Conservation (phyloP, 2,113 vertebrate genomes). For the Protobothrops mucrosquamatus region DNA sequence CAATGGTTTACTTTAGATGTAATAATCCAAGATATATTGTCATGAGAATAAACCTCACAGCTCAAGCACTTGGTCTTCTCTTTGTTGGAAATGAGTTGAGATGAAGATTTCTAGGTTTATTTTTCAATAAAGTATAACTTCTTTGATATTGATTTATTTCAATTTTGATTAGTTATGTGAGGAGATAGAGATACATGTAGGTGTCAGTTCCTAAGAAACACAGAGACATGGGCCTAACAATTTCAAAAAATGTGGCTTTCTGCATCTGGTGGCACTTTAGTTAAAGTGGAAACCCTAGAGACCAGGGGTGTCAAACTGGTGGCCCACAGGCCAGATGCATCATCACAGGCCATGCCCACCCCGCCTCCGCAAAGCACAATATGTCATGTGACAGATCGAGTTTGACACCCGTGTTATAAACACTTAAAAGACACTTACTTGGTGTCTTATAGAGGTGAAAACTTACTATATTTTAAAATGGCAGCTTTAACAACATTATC, state of each 20-base stretch:
- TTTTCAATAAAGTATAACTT: neutral
- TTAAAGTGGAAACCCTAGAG: neutral
- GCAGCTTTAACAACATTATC: neutral
- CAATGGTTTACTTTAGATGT: neutral
- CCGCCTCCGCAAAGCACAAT: too few relatives aligned
- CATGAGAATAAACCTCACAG: neutral
- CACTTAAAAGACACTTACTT: neutral
- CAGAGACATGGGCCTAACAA: neutral
- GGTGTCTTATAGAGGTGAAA: neutral
- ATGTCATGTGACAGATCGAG: too few relatives aligned
- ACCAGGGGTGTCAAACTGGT: too few relatives aligned
- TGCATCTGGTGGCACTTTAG: neutral
- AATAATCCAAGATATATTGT: neutral
- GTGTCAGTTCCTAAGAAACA: neutral
- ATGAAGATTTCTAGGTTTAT: neutral
- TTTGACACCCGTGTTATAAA: too few relatives aligned
- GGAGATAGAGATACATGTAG: neutral
- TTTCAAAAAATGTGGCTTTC: neutral
- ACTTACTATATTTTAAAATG: neutral
- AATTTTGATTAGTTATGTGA: neutral
- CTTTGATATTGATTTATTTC: neutral
- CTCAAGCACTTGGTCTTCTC: neutral
- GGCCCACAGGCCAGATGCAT: too few relatives aligned
- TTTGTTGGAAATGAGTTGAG: neutral
- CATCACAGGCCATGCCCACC: too few relatives aligned